A percentile compares a stretch with the other conserved stretches of the same genome.
Evolutionary conservation across 2,888 invertebrate species (phyloP).

Genomic region (Daptonema setosum): DNA sequence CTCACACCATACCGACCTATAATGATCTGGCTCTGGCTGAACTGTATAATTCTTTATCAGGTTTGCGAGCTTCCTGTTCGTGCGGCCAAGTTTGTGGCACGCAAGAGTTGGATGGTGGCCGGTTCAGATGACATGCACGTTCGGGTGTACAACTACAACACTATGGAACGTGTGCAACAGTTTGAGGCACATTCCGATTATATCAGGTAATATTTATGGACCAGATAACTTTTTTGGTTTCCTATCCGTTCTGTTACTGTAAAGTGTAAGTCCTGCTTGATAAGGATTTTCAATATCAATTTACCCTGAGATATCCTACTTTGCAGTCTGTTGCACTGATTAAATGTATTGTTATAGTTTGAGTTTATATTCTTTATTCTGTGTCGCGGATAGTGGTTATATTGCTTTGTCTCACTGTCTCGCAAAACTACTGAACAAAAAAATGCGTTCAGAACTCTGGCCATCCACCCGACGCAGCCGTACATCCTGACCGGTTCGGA

Average conservation of each 20-base stretch:
- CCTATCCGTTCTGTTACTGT: not conserved
- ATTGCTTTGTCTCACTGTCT: too few species aligned
- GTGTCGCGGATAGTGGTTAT: too few species aligned
- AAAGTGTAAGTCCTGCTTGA: not conserved
- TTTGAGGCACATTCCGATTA: constrained; percentile 98
- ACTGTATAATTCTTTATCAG: too few species aligned
- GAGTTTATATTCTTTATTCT: too few species aligned
- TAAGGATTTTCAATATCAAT: too few species aligned
- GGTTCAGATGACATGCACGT: constrained; percentile 54
- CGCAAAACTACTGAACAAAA: too few species aligned
- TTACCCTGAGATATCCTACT: too few species aligned
- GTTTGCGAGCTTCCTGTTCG: constrained; percentile 83
- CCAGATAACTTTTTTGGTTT: not conserved
- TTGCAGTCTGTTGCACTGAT: too few species aligned
- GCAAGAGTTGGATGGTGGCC: constrained; percentile 95
- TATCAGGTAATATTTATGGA: constrained; percentile 44
- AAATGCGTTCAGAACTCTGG: too few species aligned
- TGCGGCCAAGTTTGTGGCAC: constrained; percentile 76
- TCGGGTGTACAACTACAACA: constrained; percentile 92
- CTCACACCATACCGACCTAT: too few species aligned
- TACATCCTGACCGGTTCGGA: constrained; percentile 72
- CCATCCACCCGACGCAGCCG: constrained; percentile 88
- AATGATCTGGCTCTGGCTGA: too few species aligned
- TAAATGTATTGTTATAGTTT: too few species aligned
- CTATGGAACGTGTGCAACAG: constrained; percentile 74